A percentile compares a stretch with the other conserved stretches of the same genome.
phyloP scores from a whole-genome alignment of 2,113 vertebrate species.

The Anolis carolinensis region DNA sequence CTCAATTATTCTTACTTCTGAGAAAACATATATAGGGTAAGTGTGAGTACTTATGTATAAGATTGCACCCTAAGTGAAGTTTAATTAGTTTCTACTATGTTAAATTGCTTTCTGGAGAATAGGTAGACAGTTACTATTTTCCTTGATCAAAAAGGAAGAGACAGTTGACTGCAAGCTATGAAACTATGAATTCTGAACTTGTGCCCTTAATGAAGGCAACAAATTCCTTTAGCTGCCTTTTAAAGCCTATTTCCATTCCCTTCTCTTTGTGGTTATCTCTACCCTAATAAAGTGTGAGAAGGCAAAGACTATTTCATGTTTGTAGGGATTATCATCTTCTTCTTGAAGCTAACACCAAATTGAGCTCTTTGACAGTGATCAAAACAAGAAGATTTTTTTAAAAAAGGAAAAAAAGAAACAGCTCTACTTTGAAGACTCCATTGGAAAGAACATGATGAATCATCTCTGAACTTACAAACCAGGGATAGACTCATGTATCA shows the following conservation, averaged over 20 bases:
- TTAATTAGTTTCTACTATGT: neutral
- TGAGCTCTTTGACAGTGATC: neutral
- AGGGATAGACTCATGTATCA: no score
- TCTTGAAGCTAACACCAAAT: neutral
- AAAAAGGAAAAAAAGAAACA: neutral
- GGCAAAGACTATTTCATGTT: constrained; percentile 12
- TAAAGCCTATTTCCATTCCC: neutral
- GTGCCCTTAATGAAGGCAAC: neutral
- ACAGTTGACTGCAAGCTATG: neutral
- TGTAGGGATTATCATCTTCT: neutral
- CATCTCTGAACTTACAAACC: neutral
- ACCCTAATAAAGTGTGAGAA: neutral
- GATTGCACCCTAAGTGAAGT: neutral
- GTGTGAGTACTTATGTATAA: neutral
- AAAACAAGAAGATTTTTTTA: neutral
- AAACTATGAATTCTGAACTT: neutral
- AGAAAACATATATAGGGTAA: neutral
- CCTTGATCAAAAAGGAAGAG: neutral
- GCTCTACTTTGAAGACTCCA: neutral
- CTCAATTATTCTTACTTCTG: neutral
- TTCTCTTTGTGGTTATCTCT: neutral
- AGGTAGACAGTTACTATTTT: neutral
- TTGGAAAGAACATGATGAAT: neutral
- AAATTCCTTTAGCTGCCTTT: neutral
- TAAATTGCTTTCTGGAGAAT: neutral